Evolutionary conservation across 2,888 invertebrate species (phyloP).

Genomic region (Pedicia rivosa): DNA sequence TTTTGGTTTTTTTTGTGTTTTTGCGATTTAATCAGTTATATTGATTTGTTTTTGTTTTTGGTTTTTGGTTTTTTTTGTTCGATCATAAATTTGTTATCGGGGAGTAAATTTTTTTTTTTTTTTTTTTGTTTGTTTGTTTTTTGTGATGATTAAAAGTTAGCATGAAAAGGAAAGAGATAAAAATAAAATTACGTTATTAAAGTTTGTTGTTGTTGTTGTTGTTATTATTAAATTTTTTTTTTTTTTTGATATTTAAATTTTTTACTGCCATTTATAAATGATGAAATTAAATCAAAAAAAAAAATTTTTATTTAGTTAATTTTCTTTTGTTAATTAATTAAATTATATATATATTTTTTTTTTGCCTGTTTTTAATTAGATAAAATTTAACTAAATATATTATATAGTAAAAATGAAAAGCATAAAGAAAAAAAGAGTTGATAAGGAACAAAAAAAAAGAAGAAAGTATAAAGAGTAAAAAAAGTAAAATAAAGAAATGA

Average conservation of each 20-base stretch:
- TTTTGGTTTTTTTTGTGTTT: constrained; percentile 16
- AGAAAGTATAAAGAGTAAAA: too few species aligned
- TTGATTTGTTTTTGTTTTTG: background rate
- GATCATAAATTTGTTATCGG: background rate
- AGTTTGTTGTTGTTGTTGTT: background rate
- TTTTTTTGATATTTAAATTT: background rate
- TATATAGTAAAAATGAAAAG: too few species aligned
- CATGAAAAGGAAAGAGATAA: constrained; percentile 6
- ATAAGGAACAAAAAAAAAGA: too few species aligned
- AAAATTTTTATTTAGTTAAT: background rate
- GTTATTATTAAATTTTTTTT: background rate
- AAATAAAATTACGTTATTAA: constrained; percentile 3
- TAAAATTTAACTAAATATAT: too few species aligned
- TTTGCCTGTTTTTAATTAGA: too few species aligned
- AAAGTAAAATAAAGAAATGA: too few species aligned
- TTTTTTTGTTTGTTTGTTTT: too few species aligned
- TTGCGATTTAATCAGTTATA: background rate
- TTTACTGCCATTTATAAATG: background rate
- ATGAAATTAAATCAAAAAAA: background rate
- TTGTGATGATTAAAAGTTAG: too few species aligned
- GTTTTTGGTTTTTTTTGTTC: constrained; percentile 1
- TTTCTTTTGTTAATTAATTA: too few species aligned
- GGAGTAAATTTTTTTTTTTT: background rate
- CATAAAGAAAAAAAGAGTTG: too few species aligned
- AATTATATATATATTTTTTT: too few species aligned